Evolutionary conservation across 2,888 invertebrate species (phyloP).

Genomic region (Drosophila paranaensis): DNA sequence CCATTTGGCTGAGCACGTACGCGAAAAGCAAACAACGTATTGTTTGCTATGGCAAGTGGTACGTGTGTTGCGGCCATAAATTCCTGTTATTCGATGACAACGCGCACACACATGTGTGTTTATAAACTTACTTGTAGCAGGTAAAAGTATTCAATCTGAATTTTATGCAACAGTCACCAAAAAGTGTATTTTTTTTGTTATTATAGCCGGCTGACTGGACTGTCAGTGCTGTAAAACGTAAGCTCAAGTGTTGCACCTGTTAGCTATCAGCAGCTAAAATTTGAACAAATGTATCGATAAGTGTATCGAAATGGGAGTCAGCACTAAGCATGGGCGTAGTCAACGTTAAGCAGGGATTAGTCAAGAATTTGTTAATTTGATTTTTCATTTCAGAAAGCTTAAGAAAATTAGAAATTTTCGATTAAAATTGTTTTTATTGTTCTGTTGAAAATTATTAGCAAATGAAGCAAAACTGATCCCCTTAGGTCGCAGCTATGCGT

Average conservation of each 20-base stretch:
- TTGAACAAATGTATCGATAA: conserved; percentile 13
- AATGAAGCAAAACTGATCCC: conserved; percentile 16
- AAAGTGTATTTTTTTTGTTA: conserved; percentile 35
- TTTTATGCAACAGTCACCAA: conserved; percentile 43
- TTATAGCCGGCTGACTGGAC: conserved; percentile 43
- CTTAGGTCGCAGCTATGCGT: conserved; percentile 7
- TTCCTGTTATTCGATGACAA: not conserved
- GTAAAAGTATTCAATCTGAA: conserved; percentile 17
- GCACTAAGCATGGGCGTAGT: conserved; percentile 23
- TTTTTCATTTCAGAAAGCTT: not conserved
- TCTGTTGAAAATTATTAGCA: not conserved
- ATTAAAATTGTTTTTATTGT: not conserved
- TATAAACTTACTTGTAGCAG: conserved; percentile 23
- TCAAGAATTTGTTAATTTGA: not conserved
- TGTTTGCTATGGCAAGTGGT: not conserved
- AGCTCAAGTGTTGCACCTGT: not conserved
- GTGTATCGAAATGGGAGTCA: conserved; percentile 17
- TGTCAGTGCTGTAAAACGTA: conserved; percentile 19
- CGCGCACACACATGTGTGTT: not conserved
- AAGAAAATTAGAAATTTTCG: not conserved
- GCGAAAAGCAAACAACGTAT: not conserved
- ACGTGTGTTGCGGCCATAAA: not conserved
- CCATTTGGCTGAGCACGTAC: conserved; percentile 4
- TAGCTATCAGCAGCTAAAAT: not conserved
- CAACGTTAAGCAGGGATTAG: not conserved